A percentile compares a stretch with the other conserved stretches of the same genome.
phyloP scores from a whole-genome alignment of 2,888 invertebrate genomes.

The Synanthedon formicaeformis region DNA sequence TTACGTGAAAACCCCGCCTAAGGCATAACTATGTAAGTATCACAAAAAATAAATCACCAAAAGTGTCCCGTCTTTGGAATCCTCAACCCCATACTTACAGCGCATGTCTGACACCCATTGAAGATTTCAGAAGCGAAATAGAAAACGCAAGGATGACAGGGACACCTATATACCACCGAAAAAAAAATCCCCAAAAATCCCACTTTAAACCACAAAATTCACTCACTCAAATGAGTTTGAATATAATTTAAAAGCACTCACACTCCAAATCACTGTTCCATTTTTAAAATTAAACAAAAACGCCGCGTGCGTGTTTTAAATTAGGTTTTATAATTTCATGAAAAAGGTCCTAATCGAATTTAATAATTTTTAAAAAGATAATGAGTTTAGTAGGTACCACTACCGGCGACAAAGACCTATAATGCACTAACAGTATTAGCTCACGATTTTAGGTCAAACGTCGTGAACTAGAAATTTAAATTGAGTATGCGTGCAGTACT shows the following conservation, averaged over 20 bases:
- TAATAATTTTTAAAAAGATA: not conserved
- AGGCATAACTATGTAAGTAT: too few relatives aligned
- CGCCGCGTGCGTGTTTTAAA: not conserved
- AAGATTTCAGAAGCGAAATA: constrained; percentile 33
- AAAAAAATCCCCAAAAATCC: constrained; percentile 46
- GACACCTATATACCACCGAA: constrained; percentile 25
- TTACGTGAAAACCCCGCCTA: too few relatives aligned
- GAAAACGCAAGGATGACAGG: constrained; percentile 18
- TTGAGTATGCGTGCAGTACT: constrained; percentile 17
- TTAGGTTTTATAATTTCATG: constrained; percentile 11
- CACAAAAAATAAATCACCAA: too few relatives aligned
- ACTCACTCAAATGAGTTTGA: constrained; percentile 10
- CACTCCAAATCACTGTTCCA: not conserved
- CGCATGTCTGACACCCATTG: constrained; percentile 58
- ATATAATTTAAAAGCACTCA: not conserved
- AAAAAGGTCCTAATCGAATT: constrained; percentile 1
- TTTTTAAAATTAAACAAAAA: not conserved
- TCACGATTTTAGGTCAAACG: constrained; percentile 48
- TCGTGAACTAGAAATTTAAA: constrained; percentile 21
- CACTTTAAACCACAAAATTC: constrained; percentile 16
- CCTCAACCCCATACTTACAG: constrained; percentile 11
- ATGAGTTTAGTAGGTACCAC: not conserved
- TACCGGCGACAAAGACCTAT: constrained; percentile 4
- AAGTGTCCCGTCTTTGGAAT: too few relatives aligned
- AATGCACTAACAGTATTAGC: constrained; percentile 48